Evolutionary conservation across 2,797 vertebrate species (phyloP).

Genomic region (Sebastes goodei): DNA sequence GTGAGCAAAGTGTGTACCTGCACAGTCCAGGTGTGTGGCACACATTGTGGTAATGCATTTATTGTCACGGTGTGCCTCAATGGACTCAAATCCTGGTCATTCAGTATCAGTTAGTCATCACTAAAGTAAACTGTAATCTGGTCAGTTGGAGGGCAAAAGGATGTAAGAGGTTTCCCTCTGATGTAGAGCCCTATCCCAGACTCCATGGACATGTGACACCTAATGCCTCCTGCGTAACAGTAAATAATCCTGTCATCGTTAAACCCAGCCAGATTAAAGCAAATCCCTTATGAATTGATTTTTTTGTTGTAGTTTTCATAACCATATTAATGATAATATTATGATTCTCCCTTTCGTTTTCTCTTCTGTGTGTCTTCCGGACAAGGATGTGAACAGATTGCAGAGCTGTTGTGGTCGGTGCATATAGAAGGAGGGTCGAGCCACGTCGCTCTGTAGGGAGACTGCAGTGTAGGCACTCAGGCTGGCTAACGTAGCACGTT

Average conservation of each 20-base stretch:
- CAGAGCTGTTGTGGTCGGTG: background rate
- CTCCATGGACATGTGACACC: conserved; percentile 76
- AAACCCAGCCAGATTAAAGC: conserved; percentile 80
- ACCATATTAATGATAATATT: conserved; percentile 74
- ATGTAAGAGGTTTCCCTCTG: conserved; percentile 61
- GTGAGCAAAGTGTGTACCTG: background rate
- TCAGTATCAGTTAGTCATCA: conserved; percentile 48
- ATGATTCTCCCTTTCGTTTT: conserved; percentile 38
- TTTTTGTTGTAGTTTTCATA: conserved; percentile 78
- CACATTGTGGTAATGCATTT: conserved; percentile 4
- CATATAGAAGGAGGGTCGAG: background rate
- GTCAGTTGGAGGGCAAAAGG: conserved; percentile 64
- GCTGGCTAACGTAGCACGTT: background rate
- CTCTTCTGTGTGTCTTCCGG: conserved; percentile 12
- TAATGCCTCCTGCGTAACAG: conserved; percentile 76
- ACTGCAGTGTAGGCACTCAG: background rate
- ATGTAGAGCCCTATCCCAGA: conserved; percentile 51
- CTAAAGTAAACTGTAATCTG: conserved; percentile 61
- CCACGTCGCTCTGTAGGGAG: background rate
- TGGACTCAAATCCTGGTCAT: conserved; percentile 17
- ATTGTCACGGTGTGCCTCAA: background rate
- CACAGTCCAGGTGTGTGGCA: background rate
- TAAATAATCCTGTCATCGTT: conserved; percentile 80
- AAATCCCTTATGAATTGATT: conserved; percentile 76
- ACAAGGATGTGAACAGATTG: conserved; percentile 38